Evolutionary conservation across 1,140 invertebrate species (phyloP).

Genomic region (Drosophila kikkawai): DNA sequence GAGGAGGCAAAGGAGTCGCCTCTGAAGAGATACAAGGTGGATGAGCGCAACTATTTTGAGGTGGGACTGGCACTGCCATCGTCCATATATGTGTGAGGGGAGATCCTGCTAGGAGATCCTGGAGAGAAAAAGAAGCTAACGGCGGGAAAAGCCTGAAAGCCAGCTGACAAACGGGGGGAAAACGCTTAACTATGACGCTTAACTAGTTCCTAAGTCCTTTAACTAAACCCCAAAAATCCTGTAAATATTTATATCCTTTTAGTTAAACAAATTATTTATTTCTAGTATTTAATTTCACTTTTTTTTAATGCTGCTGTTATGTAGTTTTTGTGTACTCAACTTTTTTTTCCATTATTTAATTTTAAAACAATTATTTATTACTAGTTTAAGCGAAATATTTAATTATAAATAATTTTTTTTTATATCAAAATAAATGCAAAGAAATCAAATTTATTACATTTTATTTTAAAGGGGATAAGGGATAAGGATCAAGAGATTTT

Average conservation of each 20-base stretch:
- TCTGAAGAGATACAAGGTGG: conserved; percentile 72
- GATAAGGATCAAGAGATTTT: too few species aligned
- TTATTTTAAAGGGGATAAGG: not conserved
- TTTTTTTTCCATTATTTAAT: conserved; percentile 73
- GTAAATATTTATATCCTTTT: conserved; percentile 24
- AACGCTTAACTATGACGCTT: conserved; percentile 84
- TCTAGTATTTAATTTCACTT: conserved; percentile 40
- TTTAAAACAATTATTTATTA: conserved; percentile 47
- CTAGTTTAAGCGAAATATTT: conserved; percentile 10
- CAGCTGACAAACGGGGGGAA: conserved; percentile 84
- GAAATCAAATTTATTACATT: conserved; percentile 42
- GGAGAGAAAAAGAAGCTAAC: not conserved
- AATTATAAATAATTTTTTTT: conserved; percentile 22
- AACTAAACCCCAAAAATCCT: conserved; percentile 18
- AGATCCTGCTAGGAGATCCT: not conserved
- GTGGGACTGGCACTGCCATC: conserved; percentile 78
- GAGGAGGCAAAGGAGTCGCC: conserved; percentile 56
- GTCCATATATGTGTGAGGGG: conserved; percentile 72
- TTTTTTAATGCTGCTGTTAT: conserved; percentile 76
- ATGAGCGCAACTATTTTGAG: conserved; percentile 77
- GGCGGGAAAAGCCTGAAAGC: conserved; percentile 2
- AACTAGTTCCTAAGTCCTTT: conserved; percentile 71
- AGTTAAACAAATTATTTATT: conserved; percentile 23
- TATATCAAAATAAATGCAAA: conserved; percentile 51
- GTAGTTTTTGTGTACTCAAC: conserved; percentile 70